These are phyloP conservation scores for Axis porcinus DNA, from an alignment of 2,113 vertebrate species.

Conservation along the genomic window DNA sequence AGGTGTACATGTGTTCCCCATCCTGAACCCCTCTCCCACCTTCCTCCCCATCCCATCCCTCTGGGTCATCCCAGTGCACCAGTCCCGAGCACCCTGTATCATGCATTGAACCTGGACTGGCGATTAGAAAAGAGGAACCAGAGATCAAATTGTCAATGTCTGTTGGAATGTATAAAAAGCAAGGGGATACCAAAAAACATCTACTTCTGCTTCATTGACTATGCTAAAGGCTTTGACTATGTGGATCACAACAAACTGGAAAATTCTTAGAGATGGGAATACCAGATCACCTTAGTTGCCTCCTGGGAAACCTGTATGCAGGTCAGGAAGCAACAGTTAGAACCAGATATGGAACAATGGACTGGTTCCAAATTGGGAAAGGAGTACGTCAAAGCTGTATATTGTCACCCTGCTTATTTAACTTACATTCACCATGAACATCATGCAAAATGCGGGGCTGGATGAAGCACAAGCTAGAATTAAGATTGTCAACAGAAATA, in stretches of 20 bases:
- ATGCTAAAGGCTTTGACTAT: not conserved
- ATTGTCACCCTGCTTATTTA: not conserved
- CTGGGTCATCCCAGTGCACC: not conserved
- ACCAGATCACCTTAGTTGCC: not conserved
- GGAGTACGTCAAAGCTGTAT: not conserved
- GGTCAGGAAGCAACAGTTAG: not conserved
- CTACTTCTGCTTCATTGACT: not conserved
- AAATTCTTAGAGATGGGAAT: not conserved
- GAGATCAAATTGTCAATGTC: not conserved
- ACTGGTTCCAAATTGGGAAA: not conserved
- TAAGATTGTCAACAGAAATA: not conserved
- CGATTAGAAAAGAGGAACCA: not conserved
- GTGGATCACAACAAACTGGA: not conserved
- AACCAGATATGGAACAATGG: not conserved
- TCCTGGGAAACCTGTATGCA: not conserved
- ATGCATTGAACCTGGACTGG: not conserved
- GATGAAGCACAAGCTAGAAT: not conserved
- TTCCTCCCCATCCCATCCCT: not conserved
- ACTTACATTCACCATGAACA: not conserved
- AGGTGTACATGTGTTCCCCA: not conserved
- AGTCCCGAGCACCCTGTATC: fast-evolving
- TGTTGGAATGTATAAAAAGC: not conserved
- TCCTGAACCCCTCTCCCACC: not conserved
- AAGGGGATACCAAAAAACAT: not conserved
- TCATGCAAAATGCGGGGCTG: not conserved